Conservation (phyloP, 1,140 invertebrate genomes). For the Eurosta solidaginis region DNA sequence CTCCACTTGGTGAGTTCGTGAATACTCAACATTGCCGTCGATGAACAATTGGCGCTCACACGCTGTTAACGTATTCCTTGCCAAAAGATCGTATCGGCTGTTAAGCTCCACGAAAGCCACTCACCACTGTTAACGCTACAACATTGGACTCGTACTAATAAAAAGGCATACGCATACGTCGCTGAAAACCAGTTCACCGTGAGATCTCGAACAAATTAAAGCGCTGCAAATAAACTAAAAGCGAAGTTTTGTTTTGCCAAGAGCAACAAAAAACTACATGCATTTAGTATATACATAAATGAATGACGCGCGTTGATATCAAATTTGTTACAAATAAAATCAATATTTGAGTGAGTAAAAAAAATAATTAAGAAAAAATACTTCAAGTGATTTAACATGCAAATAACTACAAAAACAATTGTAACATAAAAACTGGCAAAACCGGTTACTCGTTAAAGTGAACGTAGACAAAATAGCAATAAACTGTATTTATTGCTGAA, state of each 20-base stretch:
- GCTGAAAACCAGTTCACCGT: neutral
- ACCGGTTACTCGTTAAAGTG: constrained; percentile 2
- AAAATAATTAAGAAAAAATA: neutral
- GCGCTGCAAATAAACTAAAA: neutral
- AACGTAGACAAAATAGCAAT: constrained; percentile 3
- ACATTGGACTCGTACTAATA: neutral
- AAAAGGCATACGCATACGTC: neutral
- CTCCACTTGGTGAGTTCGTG: too few relatives aligned
- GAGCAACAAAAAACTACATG: neutral
- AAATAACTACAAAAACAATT: neutral
- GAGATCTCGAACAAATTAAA: neutral
- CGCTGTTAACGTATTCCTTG: neutral
- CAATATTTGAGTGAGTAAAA: neutral
- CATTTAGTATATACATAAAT: neutral
- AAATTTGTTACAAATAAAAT: neutral
- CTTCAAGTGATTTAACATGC: neutral
- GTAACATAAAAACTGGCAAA: constrained; percentile 3
- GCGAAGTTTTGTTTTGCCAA: neutral
- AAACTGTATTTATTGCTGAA: neutral
- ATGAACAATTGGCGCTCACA: neutral
- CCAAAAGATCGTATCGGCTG: neutral
- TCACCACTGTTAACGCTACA: neutral
- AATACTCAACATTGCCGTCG: too few relatives aligned
- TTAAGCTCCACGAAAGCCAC: neutral
- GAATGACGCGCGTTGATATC: neutral